Base-by-base conservation (phyloP, 1,140 invertebrate species). In the Drosophila athabasca region DNA sequence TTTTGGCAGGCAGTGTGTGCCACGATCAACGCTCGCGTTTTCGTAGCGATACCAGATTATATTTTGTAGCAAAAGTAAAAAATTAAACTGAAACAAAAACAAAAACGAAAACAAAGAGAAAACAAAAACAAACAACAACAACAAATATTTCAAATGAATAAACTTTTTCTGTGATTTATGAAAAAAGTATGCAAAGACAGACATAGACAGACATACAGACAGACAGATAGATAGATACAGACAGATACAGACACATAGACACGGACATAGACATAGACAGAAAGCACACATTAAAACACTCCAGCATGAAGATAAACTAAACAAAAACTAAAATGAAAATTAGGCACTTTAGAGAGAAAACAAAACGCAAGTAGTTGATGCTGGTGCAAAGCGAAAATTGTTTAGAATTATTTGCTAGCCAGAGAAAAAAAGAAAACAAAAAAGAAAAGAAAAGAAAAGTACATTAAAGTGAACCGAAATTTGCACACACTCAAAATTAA, bases 81-180 rank as follows among this genome's bases (percentile, higher is more conserved):
- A 62, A 67, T 70, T 58, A 69, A 79, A 39, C 35, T 39, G 13
- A 39, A 68, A 66, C 59, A 48, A 57, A 55, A 54, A 45, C n/a
- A n/a, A n/a, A 57, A 45, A 44, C 6, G n/a, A 64, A 66, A 29
- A 19, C 22, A 51, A 62, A 66, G 31, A 19, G n/a, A 52, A 67
- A 65, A 17, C 24, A 46, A 65, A 57, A 45, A 44, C 6, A 31
- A 31, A 53, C 22, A 45, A 0, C 24, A 26, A 26, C 9, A 61
- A 64, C 45, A 68, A 76, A 77, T 78, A 85, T 88, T 82, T 85
- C 68, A 83, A 77, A 87, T 82, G 70, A 87, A 72, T 70, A 87
- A 87, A 88, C 83, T 88, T 88, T 88, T 89, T 88, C 83, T 88
- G 83, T 88, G 83, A 88, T 88, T 88, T 88, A 84, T 85, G 79